phyloP scores from a whole-genome alignment of 2,888 invertebrate species.

The Ephialtes manifestator region DNA sequence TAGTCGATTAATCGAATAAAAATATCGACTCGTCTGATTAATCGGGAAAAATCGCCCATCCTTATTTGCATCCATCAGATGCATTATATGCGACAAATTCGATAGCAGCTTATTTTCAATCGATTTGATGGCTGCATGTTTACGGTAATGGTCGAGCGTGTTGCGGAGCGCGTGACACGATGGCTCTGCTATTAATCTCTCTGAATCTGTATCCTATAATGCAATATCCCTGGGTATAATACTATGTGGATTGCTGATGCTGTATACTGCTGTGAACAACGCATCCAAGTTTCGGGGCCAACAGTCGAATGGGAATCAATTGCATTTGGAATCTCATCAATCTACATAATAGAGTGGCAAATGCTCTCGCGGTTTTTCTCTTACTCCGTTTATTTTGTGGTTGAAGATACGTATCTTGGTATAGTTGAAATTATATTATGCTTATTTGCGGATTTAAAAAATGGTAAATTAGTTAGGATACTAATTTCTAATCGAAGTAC shows the following conservation, averaged over 20 bases:
- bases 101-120: conserved; percentile 71
- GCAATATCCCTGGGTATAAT: not conserved
- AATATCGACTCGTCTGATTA: no score
- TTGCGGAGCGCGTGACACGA: conserved; percentile 47
- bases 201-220: conserved; percentile 22
- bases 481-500: no score
- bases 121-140: conserved; percentile 73
- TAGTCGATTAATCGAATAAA: no score
- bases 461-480: no score
- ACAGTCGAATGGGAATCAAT: conserved; percentile 53
- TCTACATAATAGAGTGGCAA: conserved; percentile 42
- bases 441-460: no score
- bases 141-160: conserved; percentile 73
- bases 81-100: not conserved
- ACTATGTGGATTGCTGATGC: conserved; percentile 5
- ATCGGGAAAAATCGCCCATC: no score
- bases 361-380: conserved; percentile 29
- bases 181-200: conserved; percentile 59
- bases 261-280: conserved; percentile 2
- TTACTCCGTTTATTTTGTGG: not conserved
- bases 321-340: conserved; percentile 44
- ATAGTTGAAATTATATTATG: no score
- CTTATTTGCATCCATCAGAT: not conserved
- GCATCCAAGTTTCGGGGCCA: conserved; percentile 13
- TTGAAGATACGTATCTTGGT: not conserved